Percentiles rank a stretch among this genome's conserved stretches.
These are phyloP conservation scores for Brachylomia viminalis DNA, from an alignment of 2,888 invertebrate species.

Conservation along the genomic window DNA sequence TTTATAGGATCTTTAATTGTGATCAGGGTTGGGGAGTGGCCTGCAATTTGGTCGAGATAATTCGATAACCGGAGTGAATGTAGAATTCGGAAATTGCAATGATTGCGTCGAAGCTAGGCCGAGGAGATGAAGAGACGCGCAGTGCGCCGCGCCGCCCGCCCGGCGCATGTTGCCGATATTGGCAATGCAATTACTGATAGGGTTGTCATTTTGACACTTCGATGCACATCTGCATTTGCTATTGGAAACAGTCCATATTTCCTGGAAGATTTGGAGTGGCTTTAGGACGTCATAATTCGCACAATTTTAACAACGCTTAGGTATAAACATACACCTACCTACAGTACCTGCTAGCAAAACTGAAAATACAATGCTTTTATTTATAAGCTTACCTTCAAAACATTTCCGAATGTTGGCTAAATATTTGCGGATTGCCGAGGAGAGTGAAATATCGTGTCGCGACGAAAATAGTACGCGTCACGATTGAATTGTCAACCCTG, in stretches of 20 bases:
- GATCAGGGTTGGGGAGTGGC: slow-evolving; percentile 57
- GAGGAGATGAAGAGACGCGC: slow-evolving; percentile 70
- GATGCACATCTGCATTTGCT: slow-evolving; percentile 29
- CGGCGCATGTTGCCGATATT: slow-evolving; percentile 70
- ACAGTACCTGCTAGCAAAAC: slow-evolving; percentile 4
- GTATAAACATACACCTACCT: not conserved
- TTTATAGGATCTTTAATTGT: slow-evolving; percentile 56
- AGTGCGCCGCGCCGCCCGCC: slow-evolving; percentile 57
- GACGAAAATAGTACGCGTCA: slow-evolving; percentile 52
- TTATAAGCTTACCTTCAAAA: slow-evolving; percentile 39
- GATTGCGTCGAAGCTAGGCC: slow-evolving; percentile 79
- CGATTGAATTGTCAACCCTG: slow-evolving; percentile 67
- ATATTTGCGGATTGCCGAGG: slow-evolving; percentile 40
- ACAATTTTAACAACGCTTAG: slow-evolving; percentile 3
- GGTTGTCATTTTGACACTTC: slow-evolving; percentile 62
- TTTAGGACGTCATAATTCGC: not conserved
- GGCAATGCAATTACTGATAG: slow-evolving; percentile 78
- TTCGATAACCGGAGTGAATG: slow-evolving; percentile 71
- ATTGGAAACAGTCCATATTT: not conserved
- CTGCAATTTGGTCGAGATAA: slow-evolving; percentile 64
- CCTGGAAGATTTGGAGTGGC: not conserved
- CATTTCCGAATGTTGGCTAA: slow-evolving; percentile 35
- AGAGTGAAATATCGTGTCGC: slow-evolving; percentile 61
- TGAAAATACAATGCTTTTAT: slow-evolving; percentile 41
- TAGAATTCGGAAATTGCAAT: slow-evolving; percentile 86